Percentiles rank a stretch among this genome's conserved stretches.
phyloP scores from a whole-genome alignment of 2,888 invertebrate species.

The Nomada ferruginata region DNA sequence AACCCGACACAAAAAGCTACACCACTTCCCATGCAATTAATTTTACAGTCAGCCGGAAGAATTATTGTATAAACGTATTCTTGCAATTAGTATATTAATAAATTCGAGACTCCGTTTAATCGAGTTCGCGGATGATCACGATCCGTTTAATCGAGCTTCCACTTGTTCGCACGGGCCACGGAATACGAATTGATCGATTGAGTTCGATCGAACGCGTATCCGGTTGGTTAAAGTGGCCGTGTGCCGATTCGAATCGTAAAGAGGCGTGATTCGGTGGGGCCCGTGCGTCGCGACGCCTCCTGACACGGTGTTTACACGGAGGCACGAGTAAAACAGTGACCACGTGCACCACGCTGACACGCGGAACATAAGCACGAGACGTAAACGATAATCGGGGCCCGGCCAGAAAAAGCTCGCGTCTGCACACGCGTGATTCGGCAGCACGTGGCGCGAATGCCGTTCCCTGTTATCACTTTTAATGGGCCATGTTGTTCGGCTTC shows the following conservation, averaged over 20 bases:
- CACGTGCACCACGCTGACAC: conserved; percentile 75
- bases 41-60: too few relatives aligned
- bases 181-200: background rate
- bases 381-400: conserved; percentile 62
- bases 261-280: conserved; percentile 38
- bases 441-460: conserved; percentile 59
- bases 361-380: conserved; percentile 70
- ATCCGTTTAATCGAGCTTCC: background rate
- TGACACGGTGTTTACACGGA: conserved; percentile 64
- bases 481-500: too few relatives aligned
- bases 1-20: too few relatives aligned
- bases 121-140: too few relatives aligned
- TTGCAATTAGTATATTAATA: too few relatives aligned
- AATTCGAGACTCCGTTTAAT: too few relatives aligned
- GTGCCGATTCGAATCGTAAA: conserved; percentile 39
- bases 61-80: too few relatives aligned
- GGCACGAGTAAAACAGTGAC: conserved; percentile 72
- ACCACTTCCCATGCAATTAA: too few relatives aligned
- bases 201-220: conserved; percentile 19
- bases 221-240: conserved; percentile 27
- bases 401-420: conserved; percentile 60
- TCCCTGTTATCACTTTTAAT: background rate
- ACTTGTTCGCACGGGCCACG: background rate
- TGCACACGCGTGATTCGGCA: conserved; percentile 60
- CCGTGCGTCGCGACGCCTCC: conserved; percentile 17